phyloP scores from a whole-genome alignment of 1,140 invertebrate species.

The Ladona fulva region DNA sequence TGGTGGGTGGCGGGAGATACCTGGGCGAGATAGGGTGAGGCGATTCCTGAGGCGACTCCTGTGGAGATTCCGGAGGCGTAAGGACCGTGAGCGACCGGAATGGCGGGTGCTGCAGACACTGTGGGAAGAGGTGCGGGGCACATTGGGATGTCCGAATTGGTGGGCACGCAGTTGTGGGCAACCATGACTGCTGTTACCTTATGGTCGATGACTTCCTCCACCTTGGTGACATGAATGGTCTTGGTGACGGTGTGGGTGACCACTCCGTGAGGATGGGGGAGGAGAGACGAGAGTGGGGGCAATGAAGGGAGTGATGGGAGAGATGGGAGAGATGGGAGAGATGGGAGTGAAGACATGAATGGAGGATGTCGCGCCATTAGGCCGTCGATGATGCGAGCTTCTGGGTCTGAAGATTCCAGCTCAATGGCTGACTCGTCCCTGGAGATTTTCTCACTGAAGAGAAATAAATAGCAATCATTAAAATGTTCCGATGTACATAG shows the following conservation, averaged over 20 bases:
- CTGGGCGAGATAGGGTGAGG: not conserved
- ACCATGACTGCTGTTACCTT: constrained; percentile 31
- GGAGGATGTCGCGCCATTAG: not conserved
- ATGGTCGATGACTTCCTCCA: constrained; percentile 29
- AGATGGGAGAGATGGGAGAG: not conserved
- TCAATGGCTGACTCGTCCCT: not conserved
- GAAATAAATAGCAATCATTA: no score
- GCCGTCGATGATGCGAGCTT: not conserved
- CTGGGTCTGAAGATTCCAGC: not conserved
- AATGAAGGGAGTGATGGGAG: not conserved
- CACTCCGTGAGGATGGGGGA: not conserved
- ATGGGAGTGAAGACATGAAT: not conserved
- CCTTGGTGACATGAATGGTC: constrained; percentile 31
- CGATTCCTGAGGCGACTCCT: no score
- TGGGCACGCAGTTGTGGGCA: constrained; percentile 30
- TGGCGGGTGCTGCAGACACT: not conserved
- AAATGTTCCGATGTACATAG: no score
- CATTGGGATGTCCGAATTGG: constrained; percentile 24
- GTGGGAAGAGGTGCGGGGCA: constrained; percentile 14
- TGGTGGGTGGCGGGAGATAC: not conserved
- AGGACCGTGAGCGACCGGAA: not conserved
- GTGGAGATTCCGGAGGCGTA: no score
- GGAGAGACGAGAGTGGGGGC: not conserved
- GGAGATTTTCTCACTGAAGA: not conserved
- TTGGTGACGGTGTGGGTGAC: constrained; percentile 12